A percentile compares a stretch with the other conserved stretches of the same genome.
These are phyloP conservation scores for Dolomedes plantarius DNA, from an alignment of 2,888 invertebrate genomes.

Conservation along the genomic window DNA sequence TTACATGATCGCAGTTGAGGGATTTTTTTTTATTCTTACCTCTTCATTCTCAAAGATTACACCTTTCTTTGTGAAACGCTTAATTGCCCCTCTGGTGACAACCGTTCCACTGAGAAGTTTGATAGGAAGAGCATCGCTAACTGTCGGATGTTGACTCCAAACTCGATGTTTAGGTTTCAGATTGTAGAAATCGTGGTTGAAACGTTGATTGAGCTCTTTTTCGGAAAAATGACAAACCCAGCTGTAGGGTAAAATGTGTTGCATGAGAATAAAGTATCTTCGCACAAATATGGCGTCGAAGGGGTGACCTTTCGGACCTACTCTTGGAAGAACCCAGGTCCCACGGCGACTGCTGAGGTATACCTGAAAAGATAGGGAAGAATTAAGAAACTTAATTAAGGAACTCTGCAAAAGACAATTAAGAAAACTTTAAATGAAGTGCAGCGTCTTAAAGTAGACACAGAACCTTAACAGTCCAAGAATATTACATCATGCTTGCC, in stretches of 20 bases:
- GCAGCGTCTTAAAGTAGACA: no score
- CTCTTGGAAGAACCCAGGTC: conserved; percentile 78
- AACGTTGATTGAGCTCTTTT: conserved; percentile 74
- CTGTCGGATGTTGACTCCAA: conserved; percentile 74
- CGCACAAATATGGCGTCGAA: conserved; percentile 74
- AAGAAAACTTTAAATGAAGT: no score
- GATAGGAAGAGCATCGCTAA: conserved; percentile 78
- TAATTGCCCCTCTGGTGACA: conserved; percentile 75
- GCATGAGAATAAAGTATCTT: conserved; percentile 61
- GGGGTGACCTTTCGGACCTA: conserved; percentile 77
- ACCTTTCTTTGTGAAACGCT: conserved; percentile 71
- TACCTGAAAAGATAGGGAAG: conserved; percentile 75
- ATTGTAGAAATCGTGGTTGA: conserved; percentile 77
- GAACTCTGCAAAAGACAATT: no score
- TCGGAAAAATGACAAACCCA: conserved; percentile 58
- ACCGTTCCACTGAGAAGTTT: conserved; percentile 77
- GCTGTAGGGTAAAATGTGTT: conserved; percentile 69
- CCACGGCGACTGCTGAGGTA: conserved; percentile 78
- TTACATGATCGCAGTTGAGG: no score
- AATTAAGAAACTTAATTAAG: no score
- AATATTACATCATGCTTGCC: no score
- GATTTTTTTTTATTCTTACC: conserved; percentile 28
- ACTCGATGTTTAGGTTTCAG: conserved; percentile 76
- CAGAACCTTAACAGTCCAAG: no score
- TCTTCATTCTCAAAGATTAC: conserved; percentile 67